phyloP scores from a whole-genome alignment of 2,113 vertebrate genomes.

The Nannospalax galili region DNA sequence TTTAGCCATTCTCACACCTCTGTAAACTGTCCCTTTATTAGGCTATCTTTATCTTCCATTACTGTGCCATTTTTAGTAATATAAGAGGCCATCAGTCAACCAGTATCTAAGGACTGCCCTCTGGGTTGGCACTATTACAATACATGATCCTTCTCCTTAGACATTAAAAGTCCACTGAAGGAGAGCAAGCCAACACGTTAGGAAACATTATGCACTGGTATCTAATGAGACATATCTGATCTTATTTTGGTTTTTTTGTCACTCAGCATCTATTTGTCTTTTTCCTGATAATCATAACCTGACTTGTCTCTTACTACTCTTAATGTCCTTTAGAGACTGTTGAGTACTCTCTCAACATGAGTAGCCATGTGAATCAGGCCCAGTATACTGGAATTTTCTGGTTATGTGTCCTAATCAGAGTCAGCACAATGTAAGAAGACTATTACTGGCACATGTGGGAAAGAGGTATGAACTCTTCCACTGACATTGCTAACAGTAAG shows the following conservation, averaged over 20 bases:
- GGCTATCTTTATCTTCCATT: background rate
- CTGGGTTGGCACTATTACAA: slow-evolving; percentile 37
- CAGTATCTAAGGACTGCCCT: slow-evolving; percentile 20
- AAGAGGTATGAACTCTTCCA: slow-evolving; percentile 61
- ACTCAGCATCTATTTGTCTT: slow-evolving; percentile 5
- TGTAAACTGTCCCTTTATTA: slow-evolving; percentile 27
- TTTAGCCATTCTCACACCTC: background rate
- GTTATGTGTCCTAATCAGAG: slow-evolving; percentile 30
- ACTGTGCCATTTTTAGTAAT: background rate
- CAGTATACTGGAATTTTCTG: slow-evolving; percentile 38
- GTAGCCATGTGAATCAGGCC: background rate
- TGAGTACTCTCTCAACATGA: slow-evolving; percentile 24
- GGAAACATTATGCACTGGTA: slow-evolving; percentile 38
- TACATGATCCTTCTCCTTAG: slow-evolving; percentile 24
- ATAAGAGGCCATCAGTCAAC: slow-evolving; percentile 35
- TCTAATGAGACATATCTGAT: slow-evolving; percentile 12
- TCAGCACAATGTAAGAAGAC: slow-evolving; percentile 47
- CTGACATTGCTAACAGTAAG: slow-evolving; percentile 73
- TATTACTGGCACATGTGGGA: slow-evolving; percentile 43
- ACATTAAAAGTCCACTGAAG: slow-evolving; percentile 22
- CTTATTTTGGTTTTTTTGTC: background rate
- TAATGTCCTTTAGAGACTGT: background rate
- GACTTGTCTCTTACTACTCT: background rate
- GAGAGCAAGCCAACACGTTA: slow-evolving; percentile 54
- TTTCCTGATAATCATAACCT: slow-evolving; percentile 16